These are phyloP conservation scores for Pseudochirops cupreus DNA, from an alignment of 2,797 vertebrate genomes.

Conservation along the genomic window DNA sequence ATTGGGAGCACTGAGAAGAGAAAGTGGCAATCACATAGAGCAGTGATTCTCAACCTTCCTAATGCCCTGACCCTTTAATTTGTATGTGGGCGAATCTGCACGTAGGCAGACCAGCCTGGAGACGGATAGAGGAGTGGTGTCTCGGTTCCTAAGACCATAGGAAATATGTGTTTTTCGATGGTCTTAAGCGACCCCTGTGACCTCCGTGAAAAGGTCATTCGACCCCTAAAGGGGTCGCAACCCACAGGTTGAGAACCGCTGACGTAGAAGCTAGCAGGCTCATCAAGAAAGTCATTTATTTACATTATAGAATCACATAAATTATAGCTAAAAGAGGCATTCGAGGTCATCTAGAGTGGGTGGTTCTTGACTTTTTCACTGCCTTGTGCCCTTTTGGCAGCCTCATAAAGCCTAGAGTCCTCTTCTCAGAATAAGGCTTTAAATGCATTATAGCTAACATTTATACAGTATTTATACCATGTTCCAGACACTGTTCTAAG, in stretches of 20 bases:
- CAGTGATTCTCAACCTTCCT: too few relatives aligned
- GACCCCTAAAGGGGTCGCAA: too few relatives aligned
- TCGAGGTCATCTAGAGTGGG: background rate
- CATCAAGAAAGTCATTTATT: background rate
- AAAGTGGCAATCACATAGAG: background rate
- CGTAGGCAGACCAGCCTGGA: too few relatives aligned
- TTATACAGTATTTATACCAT: background rate
- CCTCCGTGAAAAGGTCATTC: too few relatives aligned
- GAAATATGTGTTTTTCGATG: too few relatives aligned
- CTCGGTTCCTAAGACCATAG: too few relatives aligned
- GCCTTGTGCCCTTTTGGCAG: background rate
- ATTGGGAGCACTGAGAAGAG: background rate
- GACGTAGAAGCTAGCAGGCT: background rate
- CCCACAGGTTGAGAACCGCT: too few relatives aligned
- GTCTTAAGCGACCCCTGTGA: too few relatives aligned
- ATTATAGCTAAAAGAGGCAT: background rate
- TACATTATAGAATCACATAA: background rate
- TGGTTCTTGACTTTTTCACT: background rate
- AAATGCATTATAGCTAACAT: background rate
- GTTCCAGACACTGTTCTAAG: background rate
- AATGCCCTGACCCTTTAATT: too few relatives aligned
- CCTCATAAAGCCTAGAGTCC: background rate
- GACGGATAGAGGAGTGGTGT: too few relatives aligned
- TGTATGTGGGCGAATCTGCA: too few relatives aligned
- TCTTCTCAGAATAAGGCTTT: background rate